Conservation (phyloP, 1,140 invertebrate genomes). For the Drosophila lacteicornis region DNA sequence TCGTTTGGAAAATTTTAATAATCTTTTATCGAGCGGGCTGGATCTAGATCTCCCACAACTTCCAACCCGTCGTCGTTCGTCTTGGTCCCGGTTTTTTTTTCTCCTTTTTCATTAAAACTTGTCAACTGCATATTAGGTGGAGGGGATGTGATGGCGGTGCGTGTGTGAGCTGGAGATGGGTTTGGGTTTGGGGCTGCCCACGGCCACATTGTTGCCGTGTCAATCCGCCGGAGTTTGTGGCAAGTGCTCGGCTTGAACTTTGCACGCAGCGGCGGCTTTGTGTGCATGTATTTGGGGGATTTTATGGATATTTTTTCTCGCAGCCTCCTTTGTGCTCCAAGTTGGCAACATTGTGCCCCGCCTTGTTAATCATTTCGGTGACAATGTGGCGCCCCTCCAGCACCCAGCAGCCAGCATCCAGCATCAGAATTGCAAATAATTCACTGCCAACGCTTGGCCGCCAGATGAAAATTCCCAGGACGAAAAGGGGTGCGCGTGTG, state of each 20-base stretch:
- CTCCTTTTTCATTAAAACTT: conserved; percentile 61
- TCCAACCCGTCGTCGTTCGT: conserved; percentile 24
- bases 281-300: conserved; percentile 29
- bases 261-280: conserved; percentile 39
- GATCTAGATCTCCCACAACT: conserved; percentile 35
- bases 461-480: conserved; percentile 14
- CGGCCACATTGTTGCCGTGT: conserved; percentile 69
- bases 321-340: conserved; percentile 25
- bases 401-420: background rate
- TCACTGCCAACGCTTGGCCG: conserved; percentile 30
- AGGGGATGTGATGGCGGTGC: conserved; percentile 7
- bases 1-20: conserved; percentile 81
- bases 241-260: conserved; percentile 67
- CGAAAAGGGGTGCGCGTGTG: background rate
- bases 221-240: conserved; percentile 54
- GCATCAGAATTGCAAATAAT: conserved; percentile 44
- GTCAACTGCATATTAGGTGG: conserved; percentile 51
- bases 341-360: conserved; percentile 39
- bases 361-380: conserved; percentile 70
- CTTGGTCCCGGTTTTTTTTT: conserved; percentile 22
- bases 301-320: conserved; percentile 15
- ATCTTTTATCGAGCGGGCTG: conserved; percentile 71
- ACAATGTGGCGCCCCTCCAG: conserved; percentile 36
- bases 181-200: conserved; percentile 6
- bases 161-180: conserved; percentile 3